Base-by-base conservation (phyloP, 2,797 vertebrate genomes). In the Perodicticus potto region DNA sequence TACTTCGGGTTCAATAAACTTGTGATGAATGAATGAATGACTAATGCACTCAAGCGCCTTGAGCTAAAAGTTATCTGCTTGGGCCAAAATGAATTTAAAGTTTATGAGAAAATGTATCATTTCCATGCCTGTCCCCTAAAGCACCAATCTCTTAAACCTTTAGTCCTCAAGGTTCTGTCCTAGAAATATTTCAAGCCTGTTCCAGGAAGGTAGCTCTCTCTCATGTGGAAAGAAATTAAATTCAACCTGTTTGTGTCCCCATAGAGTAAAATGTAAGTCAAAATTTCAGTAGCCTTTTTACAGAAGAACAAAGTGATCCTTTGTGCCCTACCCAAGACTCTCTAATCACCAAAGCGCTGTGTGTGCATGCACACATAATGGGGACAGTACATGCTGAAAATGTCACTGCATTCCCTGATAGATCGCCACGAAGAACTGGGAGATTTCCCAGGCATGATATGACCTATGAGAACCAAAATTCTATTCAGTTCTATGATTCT, bases 71-170 rank as follows among this genome's bases (percentile, higher is more conserved):
- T 89, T 89, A 96, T 34, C 89, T 67, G 37, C 87, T 89, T 92
- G 93, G 73, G 49, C 34, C 77, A 86, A 95, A 97, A 96, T 82
- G 59, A 93, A 95, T 94, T 96, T 96, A 89, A 96, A 96, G 69
- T 90, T 97, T 96, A 97, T 96, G 91, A 97, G 96, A 97, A 97
- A 92, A 95, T 95, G 83, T 82, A 93, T 97, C 93, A 96, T 96
- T 86, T 93, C 83, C 86, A 92, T 86, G 88, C 27, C 81, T 96
- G 91, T 96, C 91, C 91, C 94, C 85, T 89, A 72, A 82, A 95
- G 96, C 70, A 82, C 27, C 19, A 27, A 89, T 95, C 49, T 87
- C 80, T 93, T 59, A 59, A 96, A 87, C 1, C 20, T 95, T 34
- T 57, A 78, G 59, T 90, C 40, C 45, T 87, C 69, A 91, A 85